phyloP scores from a whole-genome alignment of 2,888 invertebrate genomes.

The Tholera decimalis region DNA sequence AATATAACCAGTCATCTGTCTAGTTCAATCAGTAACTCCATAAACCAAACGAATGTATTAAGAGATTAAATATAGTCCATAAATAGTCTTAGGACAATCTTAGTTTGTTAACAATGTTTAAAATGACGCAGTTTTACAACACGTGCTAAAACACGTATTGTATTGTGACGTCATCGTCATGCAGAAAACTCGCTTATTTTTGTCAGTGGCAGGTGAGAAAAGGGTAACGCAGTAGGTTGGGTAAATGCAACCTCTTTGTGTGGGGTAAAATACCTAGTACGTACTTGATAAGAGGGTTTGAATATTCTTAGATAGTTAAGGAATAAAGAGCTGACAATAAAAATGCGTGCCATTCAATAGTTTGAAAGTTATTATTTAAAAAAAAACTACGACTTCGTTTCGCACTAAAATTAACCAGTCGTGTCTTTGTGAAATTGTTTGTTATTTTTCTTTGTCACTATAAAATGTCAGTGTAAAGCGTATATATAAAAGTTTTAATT shows the following conservation, averaged over 20 bases:
- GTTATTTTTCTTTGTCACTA: slow-evolving; percentile 24
- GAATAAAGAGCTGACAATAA: neutral
- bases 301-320: neutral
- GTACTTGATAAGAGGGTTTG: neutral
- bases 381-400: slow-evolving; percentile 7
- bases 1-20: slow-evolving; percentile 10
- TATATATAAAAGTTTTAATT: slow-evolving; percentile 29
- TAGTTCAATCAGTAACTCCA: slow-evolving; percentile 14
- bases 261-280: slow-evolving; percentile 2
- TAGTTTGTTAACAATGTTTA: slow-evolving; percentile 51
- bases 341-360: slow-evolving; percentile 1
- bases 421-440: slow-evolving; percentile 8
- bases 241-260: slow-evolving; percentile 10
- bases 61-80: slow-evolving; percentile 28
- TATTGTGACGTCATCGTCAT: slow-evolving; percentile 58
- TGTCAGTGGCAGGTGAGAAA: slow-evolving; percentile 45
- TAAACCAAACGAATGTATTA: slow-evolving; percentile 24
- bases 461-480: slow-evolving; percentile 22
- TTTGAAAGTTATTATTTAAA: slow-evolving; percentile 24
- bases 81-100: slow-evolving; percentile 28
- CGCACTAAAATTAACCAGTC: slow-evolving; percentile 15
- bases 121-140: slow-evolving; percentile 45
- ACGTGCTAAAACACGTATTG: slow-evolving; percentile 51
- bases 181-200: slow-evolving; percentile 52
- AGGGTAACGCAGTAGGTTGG: slow-evolving; percentile 15